Evolutionary conservation across 2,113 vertebrate genomes (phyloP).

Genomic region (Macroglossus sobrinus): DNA sequence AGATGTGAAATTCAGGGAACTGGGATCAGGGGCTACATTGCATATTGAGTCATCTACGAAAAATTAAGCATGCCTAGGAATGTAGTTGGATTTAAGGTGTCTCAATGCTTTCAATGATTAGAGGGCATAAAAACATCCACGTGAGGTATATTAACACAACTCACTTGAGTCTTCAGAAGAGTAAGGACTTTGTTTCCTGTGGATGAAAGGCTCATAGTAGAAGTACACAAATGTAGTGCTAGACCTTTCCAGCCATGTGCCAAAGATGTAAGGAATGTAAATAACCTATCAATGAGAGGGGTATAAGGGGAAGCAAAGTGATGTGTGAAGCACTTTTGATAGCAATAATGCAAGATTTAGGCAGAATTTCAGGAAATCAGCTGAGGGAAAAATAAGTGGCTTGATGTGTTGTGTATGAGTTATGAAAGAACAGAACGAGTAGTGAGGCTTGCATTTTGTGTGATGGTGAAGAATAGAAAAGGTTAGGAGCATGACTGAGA

Average conservation of each 20-base stretch:
- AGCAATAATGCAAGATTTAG: not conserved
- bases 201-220: not conserved
- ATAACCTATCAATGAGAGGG: not conserved
- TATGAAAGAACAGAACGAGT: not conserved
- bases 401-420: not conserved
- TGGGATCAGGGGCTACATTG: not conserved
- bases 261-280: not conserved
- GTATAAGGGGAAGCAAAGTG: not conserved
- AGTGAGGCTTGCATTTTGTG: not conserved
- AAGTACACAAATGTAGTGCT: not conserved
- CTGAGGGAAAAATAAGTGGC: not conserved
- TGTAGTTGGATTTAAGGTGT: not conserved
- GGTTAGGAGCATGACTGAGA: not conserved
- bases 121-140: not conserved
- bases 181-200: not conserved
- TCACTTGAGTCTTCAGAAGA: not conserved
- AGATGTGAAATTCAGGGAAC: not conserved
- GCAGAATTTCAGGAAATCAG: not conserved
- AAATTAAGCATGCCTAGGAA: not conserved
- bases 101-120: not conserved
- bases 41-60: not conserved
- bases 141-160: not conserved
- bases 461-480: not conserved
- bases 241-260: not conserved
- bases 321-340: not conserved